phyloP scores from a whole-genome alignment of 2,113 vertebrate species.

The Oenanthe oenanthe region DNA sequence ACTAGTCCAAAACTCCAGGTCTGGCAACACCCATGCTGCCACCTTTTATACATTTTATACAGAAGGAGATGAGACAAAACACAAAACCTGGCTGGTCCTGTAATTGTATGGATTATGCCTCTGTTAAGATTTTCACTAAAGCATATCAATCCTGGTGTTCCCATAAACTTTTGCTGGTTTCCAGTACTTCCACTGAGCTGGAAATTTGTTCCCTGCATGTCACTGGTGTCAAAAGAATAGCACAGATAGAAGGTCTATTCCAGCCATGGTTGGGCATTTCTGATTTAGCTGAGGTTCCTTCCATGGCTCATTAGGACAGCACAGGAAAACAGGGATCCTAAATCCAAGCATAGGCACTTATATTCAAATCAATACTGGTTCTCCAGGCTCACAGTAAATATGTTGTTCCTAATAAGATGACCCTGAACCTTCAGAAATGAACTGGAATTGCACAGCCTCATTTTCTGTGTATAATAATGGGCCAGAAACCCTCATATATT shows the following conservation, averaged over 20 bases:
- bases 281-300: slow-evolving; percentile 22
- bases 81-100: not conserved
- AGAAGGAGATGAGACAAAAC: not conserved
- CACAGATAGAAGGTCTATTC: not conserved
- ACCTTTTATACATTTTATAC: not conserved
- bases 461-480: slow-evolving; percentile 29
- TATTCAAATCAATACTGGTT: slow-evolving; percentile 28
- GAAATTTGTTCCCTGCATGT: not conserved
- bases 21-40: not conserved
- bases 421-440: slow-evolving; percentile 42
- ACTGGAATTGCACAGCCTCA: not conserved
- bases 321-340: not conserved
- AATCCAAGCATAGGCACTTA: not conserved
- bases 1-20: not conserved
- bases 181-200: not conserved
- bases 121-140: not conserved
- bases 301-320: slow-evolving; percentile 14
- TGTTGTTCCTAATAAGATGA: slow-evolving; percentile 51
- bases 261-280: not conserved
- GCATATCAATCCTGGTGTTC: not conserved
- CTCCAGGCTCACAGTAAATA: slow-evolving; percentile 45
- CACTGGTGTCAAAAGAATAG: not conserved
- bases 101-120: not conserved
- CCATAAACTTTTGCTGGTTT: not conserved
- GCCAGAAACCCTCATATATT: not conserved